These are phyloP conservation scores for Cebus imitator DNA, from an alignment of 2,113 vertebrate species.

Conservation along the genomic window DNA sequence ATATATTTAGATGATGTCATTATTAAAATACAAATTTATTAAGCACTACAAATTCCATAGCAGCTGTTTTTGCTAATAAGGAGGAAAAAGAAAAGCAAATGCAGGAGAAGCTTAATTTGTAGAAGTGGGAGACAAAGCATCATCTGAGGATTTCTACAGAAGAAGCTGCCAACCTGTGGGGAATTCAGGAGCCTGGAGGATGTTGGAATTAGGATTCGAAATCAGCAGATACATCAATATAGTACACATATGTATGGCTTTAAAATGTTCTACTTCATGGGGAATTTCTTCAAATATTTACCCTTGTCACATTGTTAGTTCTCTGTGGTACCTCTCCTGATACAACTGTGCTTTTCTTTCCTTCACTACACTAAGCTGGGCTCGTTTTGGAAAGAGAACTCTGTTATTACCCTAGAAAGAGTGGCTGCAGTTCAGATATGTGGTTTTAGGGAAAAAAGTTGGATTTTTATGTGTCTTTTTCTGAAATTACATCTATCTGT, in stretches of 20 bases:
- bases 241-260: not conserved
- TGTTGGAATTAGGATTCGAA: not conserved
- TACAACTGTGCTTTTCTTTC: not conserved
- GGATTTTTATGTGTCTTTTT: constrained; percentile 34
- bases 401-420: not conserved
- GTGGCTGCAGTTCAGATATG: not conserved
- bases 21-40: not conserved
- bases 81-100: not conserved
- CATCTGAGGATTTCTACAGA: not conserved
- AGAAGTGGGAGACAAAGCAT: not conserved
- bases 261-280: not conserved
- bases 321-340: not conserved
- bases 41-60: not conserved
- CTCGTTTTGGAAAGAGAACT: not conserved
- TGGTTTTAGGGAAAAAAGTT: not conserved
- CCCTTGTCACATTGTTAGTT: not conserved
- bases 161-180: not conserved
- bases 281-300: not conserved
- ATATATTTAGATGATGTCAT: not conserved
- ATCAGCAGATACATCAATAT: accelerated
- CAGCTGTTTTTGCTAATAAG: not conserved
- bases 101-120: not conserved
- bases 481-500: constrained; percentile 51
- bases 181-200: not conserved
- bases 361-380: not conserved